Conservation (phyloP, 2,888 invertebrate genomes). For the Leucophenga montana region DNA sequence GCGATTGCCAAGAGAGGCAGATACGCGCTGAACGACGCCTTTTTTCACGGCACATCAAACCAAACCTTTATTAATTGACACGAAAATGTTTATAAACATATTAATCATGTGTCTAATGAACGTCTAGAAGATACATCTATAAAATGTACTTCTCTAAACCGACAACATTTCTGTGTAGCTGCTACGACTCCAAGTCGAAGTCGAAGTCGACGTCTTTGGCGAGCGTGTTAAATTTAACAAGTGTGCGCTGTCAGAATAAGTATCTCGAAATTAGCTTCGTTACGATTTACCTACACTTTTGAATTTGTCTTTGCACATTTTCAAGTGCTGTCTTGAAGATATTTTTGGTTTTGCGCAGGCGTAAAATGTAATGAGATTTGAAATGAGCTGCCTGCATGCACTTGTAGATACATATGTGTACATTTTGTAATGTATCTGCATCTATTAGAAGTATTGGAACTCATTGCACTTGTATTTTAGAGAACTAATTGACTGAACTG, state of each 20-base stretch:
- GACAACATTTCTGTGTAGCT: background rate
- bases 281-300: background rate
- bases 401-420: too few species aligned
- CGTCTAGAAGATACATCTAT: conserved; percentile 23
- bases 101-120: conserved; percentile 63
- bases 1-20: background rate
- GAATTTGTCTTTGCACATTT: background rate
- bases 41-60: conserved; percentile 29
- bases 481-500: too few species aligned
- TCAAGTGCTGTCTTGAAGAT: background rate
- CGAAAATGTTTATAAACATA: conserved; percentile 64
- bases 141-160: too few species aligned
- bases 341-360: conserved; percentile 10
- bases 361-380: background rate
- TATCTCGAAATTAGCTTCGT: background rate
- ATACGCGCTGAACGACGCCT: conserved; percentile 2
- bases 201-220: conserved; percentile 29
- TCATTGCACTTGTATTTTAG: too few species aligned
- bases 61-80: conserved; percentile 59
- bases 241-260: conserved; percentile 18
- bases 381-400: too few species aligned
- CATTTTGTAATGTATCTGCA: too few species aligned
- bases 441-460: too few species aligned
- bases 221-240: conserved; percentile 8
- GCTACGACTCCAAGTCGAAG: too few species aligned